These are phyloP conservation scores for Cristatella mucedo DNA, from an alignment of 2,888 invertebrate species.

Conservation along the genomic window DNA sequence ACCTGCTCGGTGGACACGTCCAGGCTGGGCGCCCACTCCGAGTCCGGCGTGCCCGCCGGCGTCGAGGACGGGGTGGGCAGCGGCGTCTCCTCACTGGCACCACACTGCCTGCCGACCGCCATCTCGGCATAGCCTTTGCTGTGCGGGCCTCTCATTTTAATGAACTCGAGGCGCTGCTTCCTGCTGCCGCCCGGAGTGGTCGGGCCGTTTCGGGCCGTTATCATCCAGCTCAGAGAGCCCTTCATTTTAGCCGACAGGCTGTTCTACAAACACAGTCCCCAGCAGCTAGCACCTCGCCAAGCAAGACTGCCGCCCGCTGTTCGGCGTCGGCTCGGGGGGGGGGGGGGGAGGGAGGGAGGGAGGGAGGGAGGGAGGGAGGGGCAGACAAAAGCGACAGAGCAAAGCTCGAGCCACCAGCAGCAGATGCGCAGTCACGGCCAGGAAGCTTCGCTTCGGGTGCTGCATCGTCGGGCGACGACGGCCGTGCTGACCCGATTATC, in stretches of 20 bases:
- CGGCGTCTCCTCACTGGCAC: constrained; percentile 62
- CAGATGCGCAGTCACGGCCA: not conserved
- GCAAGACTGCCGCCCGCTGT: no score
- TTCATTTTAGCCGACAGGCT: constrained; percentile 7
- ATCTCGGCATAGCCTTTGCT: constrained; percentile 90
- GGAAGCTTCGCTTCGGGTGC: not conserved
- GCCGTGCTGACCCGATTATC: constrained; percentile 73
- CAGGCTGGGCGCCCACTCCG: no score
- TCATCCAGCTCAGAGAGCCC: constrained; percentile 4
- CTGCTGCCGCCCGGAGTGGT: constrained; percentile 49
- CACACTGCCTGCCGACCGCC: constrained; percentile 49
- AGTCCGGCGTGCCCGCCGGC: constrained; percentile 1
- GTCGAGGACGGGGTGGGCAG: constrained; percentile 1
- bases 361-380: no score
- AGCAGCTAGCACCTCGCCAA: no score
- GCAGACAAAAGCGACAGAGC: no score
- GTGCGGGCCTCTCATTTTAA: constrained; percentile 90
- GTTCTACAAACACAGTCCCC: no score
- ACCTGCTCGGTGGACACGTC: no score
- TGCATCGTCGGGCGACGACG: not conserved
- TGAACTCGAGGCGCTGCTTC: constrained; percentile 80
- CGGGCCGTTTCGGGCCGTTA: no score
- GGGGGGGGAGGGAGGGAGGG: no score
- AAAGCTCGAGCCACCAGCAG: no score
- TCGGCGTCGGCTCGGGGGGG: no score